phyloP scores from a whole-genome alignment of 2,888 invertebrate species.

The Scaptomyza caliginosa region DNA sequence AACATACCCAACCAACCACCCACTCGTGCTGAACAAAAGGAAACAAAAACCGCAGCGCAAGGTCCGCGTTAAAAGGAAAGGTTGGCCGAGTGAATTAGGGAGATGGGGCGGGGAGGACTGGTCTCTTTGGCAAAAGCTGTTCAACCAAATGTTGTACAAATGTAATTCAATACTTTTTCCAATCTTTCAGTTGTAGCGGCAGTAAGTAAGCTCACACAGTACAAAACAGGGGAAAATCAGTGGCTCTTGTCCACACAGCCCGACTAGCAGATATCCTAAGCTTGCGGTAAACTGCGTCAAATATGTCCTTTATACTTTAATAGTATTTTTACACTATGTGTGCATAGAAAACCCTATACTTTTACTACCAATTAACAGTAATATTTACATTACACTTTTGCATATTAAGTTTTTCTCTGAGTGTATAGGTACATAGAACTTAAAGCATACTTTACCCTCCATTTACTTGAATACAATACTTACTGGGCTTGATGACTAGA shows the following conservation, averaged over 20 bases:
- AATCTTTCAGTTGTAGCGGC: constrained; percentile 51
- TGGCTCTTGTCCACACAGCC: neutral
- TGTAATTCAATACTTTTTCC: constrained; percentile 79
- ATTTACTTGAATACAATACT: too few relatives aligned
- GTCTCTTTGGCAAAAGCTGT: constrained; percentile 54
- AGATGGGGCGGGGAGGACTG: neutral
- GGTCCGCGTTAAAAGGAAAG: constrained; percentile 7
- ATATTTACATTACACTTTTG: too few relatives aligned
- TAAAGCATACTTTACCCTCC: too few relatives aligned
- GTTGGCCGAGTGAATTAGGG: neutral
- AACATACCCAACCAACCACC: constrained; percentile 23
- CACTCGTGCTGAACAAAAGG: constrained; percentile 61
- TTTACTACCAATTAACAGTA: too few relatives aligned
- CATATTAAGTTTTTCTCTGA: too few relatives aligned
- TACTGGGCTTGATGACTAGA: too few relatives aligned
- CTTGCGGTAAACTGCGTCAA: too few relatives aligned
- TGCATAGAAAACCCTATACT: too few relatives aligned
- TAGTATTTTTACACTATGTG: too few relatives aligned
- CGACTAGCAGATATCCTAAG: too few relatives aligned
- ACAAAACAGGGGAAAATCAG: neutral
- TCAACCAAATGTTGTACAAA: constrained; percentile 77
- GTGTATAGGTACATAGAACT: too few relatives aligned
- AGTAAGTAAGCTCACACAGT: constrained; percentile 27
- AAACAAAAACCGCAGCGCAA: constrained; percentile 70
- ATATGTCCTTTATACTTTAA: too few relatives aligned